phyloP scores from a whole-genome alignment of 2,888 invertebrate species.

The Caenorhabditis uteleia region DNA sequence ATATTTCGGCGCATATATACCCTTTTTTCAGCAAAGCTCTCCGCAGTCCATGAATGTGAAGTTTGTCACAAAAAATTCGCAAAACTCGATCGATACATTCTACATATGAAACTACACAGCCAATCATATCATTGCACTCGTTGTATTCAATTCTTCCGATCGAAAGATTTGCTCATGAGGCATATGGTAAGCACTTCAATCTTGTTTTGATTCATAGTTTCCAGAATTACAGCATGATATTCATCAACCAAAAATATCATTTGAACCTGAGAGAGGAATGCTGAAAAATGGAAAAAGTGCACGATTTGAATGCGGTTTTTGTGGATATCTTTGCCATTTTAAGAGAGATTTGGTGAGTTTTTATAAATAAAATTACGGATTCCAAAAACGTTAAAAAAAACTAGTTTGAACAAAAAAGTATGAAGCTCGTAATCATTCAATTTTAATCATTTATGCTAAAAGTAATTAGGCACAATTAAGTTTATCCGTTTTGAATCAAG shows the following conservation, averaged over 20 bases:
- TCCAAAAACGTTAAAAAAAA: too few relatives aligned
- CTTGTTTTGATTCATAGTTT: too few relatives aligned
- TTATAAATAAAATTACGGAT: too few relatives aligned
- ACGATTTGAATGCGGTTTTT: conserved; percentile 53
- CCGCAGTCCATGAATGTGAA: conserved; percentile 16
- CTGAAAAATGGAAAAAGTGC: conserved; percentile 23
- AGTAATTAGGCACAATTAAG: too few relatives aligned
- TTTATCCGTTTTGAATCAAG: too few relatives aligned
- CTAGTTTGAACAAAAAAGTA: too few relatives aligned
- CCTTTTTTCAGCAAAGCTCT: conserved; percentile 5
- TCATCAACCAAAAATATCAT: too few relatives aligned
- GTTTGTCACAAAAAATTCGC: conserved; percentile 24
- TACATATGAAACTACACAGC: conserved; percentile 28
- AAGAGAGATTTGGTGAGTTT: conserved; percentile 53
- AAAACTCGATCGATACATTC: conserved; percentile 12
- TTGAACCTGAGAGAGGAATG: too few relatives aligned
- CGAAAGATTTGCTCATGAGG: conserved; percentile 11
- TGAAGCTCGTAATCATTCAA: too few relatives aligned
- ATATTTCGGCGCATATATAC: background rate
- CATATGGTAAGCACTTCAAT: too few relatives aligned
- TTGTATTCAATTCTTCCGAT: conserved; percentile 28
- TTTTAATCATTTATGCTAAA: too few relatives aligned
- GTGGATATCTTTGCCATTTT: conserved; percentile 51
- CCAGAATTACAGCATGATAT: too few relatives aligned
- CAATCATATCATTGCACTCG: conserved; percentile 9